These are phyloP conservation scores for Drosophila meridiana DNA, from an alignment of 2,888 invertebrate genomes.

Conservation along the genomic window DNA sequence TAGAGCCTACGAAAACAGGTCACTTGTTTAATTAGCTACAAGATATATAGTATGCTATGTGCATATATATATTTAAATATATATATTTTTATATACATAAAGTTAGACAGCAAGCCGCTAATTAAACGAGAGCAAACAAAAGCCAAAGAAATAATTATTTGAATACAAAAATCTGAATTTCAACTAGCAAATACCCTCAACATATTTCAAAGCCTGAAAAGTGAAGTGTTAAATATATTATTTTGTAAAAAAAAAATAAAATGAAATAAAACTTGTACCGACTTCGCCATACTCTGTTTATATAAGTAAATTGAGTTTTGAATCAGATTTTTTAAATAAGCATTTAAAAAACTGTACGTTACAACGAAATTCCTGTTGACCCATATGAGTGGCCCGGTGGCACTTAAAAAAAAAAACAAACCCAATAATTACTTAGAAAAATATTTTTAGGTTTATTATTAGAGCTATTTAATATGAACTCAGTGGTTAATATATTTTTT, in stretches of 20 bases:
- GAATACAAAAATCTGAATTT: neutral
- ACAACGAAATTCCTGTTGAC: too few relatives aligned
- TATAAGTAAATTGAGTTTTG: neutral
- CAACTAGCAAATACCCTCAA: neutral
- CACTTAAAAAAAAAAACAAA: too few relatives aligned
- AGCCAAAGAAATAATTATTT: neutral
- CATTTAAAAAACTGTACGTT: too few relatives aligned
- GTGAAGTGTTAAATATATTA: neutral
- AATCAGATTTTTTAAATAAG: too few relatives aligned
- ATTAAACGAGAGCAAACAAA: conserved; percentile 17
- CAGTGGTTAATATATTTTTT: too few relatives aligned
- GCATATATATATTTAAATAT: neutral
- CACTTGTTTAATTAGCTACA: conserved; percentile 34
- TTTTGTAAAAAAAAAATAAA: neutral
- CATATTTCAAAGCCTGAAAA: too few relatives aligned
- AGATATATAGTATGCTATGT: neutral
- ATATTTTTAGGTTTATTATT: too few relatives aligned
- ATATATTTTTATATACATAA: neutral
- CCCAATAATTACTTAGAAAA: too few relatives aligned
- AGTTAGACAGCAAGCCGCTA: conserved; percentile 15
- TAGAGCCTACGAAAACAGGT: conserved; percentile 22
- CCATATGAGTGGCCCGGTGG: too few relatives aligned
- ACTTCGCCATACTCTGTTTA: too few relatives aligned
- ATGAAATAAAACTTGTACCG: neutral
- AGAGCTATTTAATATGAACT: too few relatives aligned